Evolutionary conservation across 2,113 vertebrate genomes (phyloP), one percentile per base, ranked within the genome.

Genomic region (Leptobrachium leishanense): DNA sequence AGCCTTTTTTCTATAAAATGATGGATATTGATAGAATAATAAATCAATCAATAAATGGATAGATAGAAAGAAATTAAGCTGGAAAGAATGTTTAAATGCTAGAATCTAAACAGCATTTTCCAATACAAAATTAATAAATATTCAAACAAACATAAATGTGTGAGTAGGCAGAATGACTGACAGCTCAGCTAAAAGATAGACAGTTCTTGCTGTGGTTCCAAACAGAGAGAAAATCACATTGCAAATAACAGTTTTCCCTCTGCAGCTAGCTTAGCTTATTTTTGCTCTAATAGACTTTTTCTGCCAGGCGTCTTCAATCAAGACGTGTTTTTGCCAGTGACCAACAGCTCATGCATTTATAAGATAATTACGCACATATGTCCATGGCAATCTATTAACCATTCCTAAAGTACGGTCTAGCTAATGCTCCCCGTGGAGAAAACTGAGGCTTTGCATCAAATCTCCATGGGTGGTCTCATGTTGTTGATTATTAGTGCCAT

Each of bases 341-440:
- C 59, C 69, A 72, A 63, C 68, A 71, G 68, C 12, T 78, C 57
- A 50, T 78, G 46, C 62, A 72, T 79, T 50, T 79, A 79, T 55
- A 77, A 69, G 46, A 68, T 68, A 72, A 57, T 55, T 68, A 41
- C 43, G 42, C 68, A 68, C 50, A 74, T 72, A 43, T 72, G 70
- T 79, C 40, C 70, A 44, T 50, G 74, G 63, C 66, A 57, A 79
- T 73, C 57, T 55, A 72, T 72, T 79, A 55, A 53, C 20, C 62
- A 78, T 79, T 69, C n/a, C 57, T 43, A 54, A 79, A 79, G 72
- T 39, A 54, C 41, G 55, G 63, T 41, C 50, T 64, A 57, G 54
- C 76, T 67, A 12, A 11, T 43, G 31, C 50, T 74, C 72, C 72
- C 65, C 8, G 50, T 67, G 53, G 65, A 68, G 59, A 40, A 67